A percentile compares a stretch with the other conserved stretches of the same genome.
phyloP scores from a whole-genome alignment of 92 coral and sea anemone species.

The Diadumene lineata region DNA sequence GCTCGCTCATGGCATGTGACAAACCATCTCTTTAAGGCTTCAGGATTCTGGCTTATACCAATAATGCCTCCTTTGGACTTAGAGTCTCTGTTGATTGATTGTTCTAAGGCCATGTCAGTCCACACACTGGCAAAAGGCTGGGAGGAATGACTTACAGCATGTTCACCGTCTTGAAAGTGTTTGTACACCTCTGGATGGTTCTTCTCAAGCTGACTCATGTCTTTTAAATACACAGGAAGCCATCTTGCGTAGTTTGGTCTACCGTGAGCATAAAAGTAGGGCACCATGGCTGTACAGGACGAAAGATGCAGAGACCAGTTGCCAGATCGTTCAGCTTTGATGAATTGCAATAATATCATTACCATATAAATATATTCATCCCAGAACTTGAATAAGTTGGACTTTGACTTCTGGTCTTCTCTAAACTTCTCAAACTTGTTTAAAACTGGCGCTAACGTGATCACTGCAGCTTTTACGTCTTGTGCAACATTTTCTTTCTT shows the following conservation, averaged over 20 bases:
- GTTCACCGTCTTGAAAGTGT: slow-evolving; percentile 2
- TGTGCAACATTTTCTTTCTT: too few species aligned
- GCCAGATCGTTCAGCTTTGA: slow-evolving; percentile 32
- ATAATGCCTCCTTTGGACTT: slow-evolving; percentile 58
- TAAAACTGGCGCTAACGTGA: background rate
- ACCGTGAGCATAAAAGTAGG: slow-evolving; percentile 24
- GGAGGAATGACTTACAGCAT: slow-evolving; percentile 14
- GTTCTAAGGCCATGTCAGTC: slow-evolving; percentile 68
- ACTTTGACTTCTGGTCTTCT: background rate
- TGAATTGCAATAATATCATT: background rate
- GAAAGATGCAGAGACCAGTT: slow-evolving; percentile 23
- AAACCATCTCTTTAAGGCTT: slow-evolving; percentile 60
- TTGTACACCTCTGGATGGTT: background rate
- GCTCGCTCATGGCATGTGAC: slow-evolving; percentile 56
- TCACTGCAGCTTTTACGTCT: background rate
- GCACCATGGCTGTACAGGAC: slow-evolving; percentile 13
- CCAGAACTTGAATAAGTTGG: slow-evolving; percentile 30
- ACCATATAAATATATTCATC: slow-evolving; percentile 25
- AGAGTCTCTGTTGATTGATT: slow-evolving; percentile 51
- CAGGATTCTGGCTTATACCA: slow-evolving; percentile 52
- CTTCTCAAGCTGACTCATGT: slow-evolving; percentile 7
- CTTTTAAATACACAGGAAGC: slow-evolving; percentile 31
- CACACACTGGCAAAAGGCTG: slow-evolving; percentile 29
- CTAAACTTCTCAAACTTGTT: slow-evolving; percentile 10
- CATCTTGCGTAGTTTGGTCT: slow-evolving; percentile 16